Conservation (phyloP, 23 tunicate species). For the Trididemnum clinides region DNA sequence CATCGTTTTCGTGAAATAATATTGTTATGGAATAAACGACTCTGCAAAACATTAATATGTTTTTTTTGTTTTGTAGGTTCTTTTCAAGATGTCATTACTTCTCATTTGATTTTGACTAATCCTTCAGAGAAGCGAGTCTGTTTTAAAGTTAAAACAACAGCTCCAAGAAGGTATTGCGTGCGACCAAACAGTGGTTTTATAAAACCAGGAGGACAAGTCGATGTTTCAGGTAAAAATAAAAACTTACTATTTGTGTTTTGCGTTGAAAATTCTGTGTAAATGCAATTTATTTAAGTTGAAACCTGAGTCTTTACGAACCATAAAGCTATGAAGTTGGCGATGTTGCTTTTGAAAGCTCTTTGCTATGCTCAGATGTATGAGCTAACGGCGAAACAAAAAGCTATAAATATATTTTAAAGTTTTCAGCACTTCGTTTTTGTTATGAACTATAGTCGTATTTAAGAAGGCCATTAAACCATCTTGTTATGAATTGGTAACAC, state of each 20-base stretch:
- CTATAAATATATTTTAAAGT: too few relatives aligned
- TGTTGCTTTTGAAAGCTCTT: too few relatives aligned
- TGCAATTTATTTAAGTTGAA: too few relatives aligned
- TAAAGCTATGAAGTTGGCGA: too few relatives aligned
- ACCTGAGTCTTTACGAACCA: too few relatives aligned
- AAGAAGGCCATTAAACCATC: not conserved
- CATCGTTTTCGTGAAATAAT: too few relatives aligned
- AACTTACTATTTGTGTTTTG: too few relatives aligned
- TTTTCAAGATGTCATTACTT: slow-evolving; percentile 85
- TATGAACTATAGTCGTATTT: not conserved
- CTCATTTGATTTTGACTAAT: slow-evolving; percentile 69
- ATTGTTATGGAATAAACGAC: too few relatives aligned
- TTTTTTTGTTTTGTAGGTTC: slow-evolving; percentile 62
- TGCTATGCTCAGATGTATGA: too few relatives aligned
- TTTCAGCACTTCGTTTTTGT: not conserved
- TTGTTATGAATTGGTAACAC: not conserved
- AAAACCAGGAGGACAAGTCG: slow-evolving; percentile 61
- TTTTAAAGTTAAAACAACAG: slow-evolving; percentile 96
- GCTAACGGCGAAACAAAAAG: too few relatives aligned
- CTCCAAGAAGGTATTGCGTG: slow-evolving; percentile 92
- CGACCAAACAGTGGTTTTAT: slow-evolving; percentile 96
- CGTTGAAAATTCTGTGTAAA: too few relatives aligned
- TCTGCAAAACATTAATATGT: too few relatives aligned
- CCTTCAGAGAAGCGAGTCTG: slow-evolving; percentile 82
- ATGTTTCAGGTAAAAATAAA: slow-evolving; percentile 98